Evolutionary conservation across 2,888 invertebrate genomes (phyloP).

Genomic region (Leptinotarsa rubiginosa): DNA sequence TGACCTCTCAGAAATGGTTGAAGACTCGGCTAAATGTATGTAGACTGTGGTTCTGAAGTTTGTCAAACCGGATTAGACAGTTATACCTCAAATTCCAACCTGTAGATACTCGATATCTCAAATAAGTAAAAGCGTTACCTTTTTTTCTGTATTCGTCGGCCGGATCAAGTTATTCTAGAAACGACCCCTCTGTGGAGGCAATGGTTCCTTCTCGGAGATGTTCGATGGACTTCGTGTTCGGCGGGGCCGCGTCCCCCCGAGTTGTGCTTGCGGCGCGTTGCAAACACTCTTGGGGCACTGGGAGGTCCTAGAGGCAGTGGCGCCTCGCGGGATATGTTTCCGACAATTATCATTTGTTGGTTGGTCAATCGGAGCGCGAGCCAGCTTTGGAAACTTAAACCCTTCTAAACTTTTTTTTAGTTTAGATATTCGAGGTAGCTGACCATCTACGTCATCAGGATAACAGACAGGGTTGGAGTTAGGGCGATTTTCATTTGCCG

Average conservation of each 20-base stretch:
- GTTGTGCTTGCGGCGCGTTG: slow-evolving; percentile 44
- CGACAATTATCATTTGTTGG: neutral
- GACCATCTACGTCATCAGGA: neutral
- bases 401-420: neutral
- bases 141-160: neutral
- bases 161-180: slow-evolving; percentile 42
- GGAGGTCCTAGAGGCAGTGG: slow-evolving; percentile 40
- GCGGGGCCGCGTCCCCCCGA: slow-evolving; percentile 45
- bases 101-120: no score
- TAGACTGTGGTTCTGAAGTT: no score
- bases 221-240: slow-evolving; percentile 58
- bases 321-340: slow-evolving; percentile 21
- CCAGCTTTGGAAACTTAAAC: neutral
- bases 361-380: neutral
- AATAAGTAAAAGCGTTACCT: slow-evolving; percentile 23
- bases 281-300: slow-evolving; percentile 41
- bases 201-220: slow-evolving; percentile 60
- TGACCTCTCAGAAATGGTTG: no score
- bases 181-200: slow-evolving; percentile 54
- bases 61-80: no score
- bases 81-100: no score
- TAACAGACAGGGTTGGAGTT: neutral
- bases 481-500: no score
- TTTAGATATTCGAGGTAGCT: neutral
- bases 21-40: no score